Percentiles rank a stretch among this genome's conserved stretches.
Conservation (phyloP, 1,140 invertebrate species). For the Maconellicoccus hirsutus region DNA sequence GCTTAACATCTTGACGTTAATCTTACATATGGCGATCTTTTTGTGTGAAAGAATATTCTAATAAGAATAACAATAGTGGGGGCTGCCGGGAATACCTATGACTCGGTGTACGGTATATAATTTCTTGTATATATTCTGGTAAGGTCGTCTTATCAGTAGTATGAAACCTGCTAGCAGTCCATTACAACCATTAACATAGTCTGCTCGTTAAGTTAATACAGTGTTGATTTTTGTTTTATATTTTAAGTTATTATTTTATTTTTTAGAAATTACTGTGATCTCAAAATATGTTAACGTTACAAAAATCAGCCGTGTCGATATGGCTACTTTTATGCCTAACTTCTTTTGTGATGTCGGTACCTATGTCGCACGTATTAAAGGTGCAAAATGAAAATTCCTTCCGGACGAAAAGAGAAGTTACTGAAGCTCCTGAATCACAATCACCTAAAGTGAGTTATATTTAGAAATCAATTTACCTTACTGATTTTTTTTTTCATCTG, state of each 20-base stretch:
- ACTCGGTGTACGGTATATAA: not conserved
- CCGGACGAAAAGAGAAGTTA: not conserved
- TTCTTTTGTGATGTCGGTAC: not conserved
- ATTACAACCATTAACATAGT: not conserved
- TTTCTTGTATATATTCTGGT: not conserved
- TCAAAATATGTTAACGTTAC: constrained; percentile 1
- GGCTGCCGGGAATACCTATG: not conserved
- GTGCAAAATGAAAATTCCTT: not conserved
- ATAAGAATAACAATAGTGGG: not conserved
- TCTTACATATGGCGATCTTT: no score
- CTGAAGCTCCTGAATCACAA: not conserved
- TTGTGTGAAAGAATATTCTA: not conserved
- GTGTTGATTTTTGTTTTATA: not conserved
- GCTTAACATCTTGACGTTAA: no score
- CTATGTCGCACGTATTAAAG: not conserved
- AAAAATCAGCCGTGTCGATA: not conserved
- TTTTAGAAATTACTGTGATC: not conserved
- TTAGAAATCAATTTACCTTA: no score
- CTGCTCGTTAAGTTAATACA: not conserved
- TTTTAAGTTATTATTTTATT: not conserved
- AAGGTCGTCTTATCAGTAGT: constrained; percentile 17
- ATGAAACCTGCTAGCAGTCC: not conserved
- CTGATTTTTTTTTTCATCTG: no score
- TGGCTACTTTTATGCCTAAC: not conserved
- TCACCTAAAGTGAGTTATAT: not conserved